Conservation (phyloP, 2,888 invertebrate genomes). For the Marronus borbonicus region DNA sequence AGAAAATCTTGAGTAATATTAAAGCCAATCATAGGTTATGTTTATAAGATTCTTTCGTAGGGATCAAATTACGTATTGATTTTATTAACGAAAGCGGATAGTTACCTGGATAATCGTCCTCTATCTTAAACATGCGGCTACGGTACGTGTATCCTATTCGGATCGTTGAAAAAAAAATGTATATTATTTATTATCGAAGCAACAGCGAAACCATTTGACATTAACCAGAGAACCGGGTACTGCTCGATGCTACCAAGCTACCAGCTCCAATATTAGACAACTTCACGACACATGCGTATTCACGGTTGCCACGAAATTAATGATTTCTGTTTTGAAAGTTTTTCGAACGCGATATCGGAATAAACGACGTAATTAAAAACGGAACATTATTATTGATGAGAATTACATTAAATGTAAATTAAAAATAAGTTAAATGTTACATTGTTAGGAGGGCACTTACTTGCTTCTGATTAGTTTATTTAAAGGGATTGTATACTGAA, state of each 20-base stretch:
- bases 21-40: constrained; percentile 47
- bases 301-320: constrained; percentile 23
- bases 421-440: too few relatives aligned
- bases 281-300: constrained; percentile 48
- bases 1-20: neutral
- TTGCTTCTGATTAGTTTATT: too few relatives aligned
- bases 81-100: neutral
- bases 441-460: too few relatives aligned
- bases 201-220: constrained; percentile 35
- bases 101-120: constrained; percentile 37
- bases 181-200: constrained; percentile 16
- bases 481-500: too few relatives aligned
- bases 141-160: neutral
- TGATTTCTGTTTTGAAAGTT: constrained; percentile 35
- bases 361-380: too few relatives aligned
- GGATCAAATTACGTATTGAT: neutral
- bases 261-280: constrained; percentile 25
- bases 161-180: constrained; percentile 4
- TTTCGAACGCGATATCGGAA: neutral
- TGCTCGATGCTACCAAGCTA: neutral
- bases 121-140: constrained; percentile 45
- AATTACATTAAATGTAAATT: too few relatives aligned
- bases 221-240: constrained; percentile 15
- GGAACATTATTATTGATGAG: too few relatives aligned
- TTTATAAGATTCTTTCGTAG: constrained; percentile 21